Evolutionary conservation across 2,888 invertebrate species (phyloP), one percentile per base, ranked within the genome.

Genomic region (Philereme transversata): DNA sequence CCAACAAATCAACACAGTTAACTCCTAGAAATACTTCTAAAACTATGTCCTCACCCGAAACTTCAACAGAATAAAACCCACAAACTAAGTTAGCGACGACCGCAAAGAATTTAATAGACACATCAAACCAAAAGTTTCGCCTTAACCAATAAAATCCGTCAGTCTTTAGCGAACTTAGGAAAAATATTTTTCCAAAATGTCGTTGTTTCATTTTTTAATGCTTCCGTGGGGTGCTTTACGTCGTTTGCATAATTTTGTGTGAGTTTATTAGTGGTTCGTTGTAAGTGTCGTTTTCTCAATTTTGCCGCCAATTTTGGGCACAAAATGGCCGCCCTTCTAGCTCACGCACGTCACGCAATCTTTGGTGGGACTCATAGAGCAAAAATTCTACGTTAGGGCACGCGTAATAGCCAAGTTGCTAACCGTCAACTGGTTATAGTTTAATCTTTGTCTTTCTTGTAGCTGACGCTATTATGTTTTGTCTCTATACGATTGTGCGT

Each of bases 241-340:
- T 78, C 79, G 81, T 83, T 84, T 78, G 84, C 82, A 87, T 86
- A 84, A 84, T 81, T 82, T 79, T 69, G 74, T 74, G 76, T 75
- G 73, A 75, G 75, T 81, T 79, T 77, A 79, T 66, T 69, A 74
- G 73, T 70, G 74, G 77, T 74, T 74, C 65, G 67, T 69, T 76
- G 76, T 79, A 87, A 87, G 88, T 90, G 89, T 87, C 81, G 86
- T 88, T 88, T 84, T 87, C 86, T 86, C 84, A 86, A 88, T 89
- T 88, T 87, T 83, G 79, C 87, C 84, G 84, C 85, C 87, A 88
- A 88, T 89, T 87, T 87, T 76, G 78, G 82, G 79, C 74, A 81
- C 88, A 88, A 90, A 87, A 90, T 90, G 89, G 88, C 86, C 78
- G 82, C 77, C 76, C 75, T 78, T 80, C 73, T 73, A 71, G 70